Evolutionary conservation across 2,888 invertebrate species (phyloP), one percentile per base, ranked within the genome.

Genomic region (Orthosia cruda): DNA sequence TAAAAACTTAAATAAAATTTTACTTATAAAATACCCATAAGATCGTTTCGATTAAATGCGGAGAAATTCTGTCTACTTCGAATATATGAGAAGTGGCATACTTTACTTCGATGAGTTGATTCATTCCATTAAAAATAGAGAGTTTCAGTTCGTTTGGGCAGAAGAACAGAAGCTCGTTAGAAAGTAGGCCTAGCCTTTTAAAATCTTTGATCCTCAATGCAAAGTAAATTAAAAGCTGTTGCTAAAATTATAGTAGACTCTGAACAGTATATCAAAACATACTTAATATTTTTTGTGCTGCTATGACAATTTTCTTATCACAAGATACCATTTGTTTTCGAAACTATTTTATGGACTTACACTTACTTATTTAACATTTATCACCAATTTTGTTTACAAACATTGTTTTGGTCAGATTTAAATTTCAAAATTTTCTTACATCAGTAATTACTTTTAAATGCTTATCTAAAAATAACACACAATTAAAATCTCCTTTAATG

Each of bases 401-500:
- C 18, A 59, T 16, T 9, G 16, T 20, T 74, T 18, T 45, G 11
- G 9, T 13, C n/a, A 65, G 52, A 2, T 23, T 23, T 72, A 49
- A 54, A 7, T 49, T 45, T 59, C 11, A 40, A 59, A 54, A 18
- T n/a, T 67, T 23, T 1, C 47, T 49, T 78, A 61, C 2, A 13
- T 61, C 0, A 20, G 78, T 61, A 45, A 78, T 77, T 58, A 67
- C 45, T 58, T 67, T 67, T 58, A 76, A 74, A 69, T 11, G 69
- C 49, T 2, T 68, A 77, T 77, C 69, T 75, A 49, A 78, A 78
- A 75, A 61, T 75, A 61, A 78, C 26, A 59, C 47, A 20, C 20
- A 32, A 18, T 11, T n/a, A 47, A 40, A 49, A 73, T 32, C 16
- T 63, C 15, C 7, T 23, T 52, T 87, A 86, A 70, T 81, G 74